phyloP scores from a whole-genome alignment of 2,888 invertebrate species.

The Priocnemis perturbator region DNA sequence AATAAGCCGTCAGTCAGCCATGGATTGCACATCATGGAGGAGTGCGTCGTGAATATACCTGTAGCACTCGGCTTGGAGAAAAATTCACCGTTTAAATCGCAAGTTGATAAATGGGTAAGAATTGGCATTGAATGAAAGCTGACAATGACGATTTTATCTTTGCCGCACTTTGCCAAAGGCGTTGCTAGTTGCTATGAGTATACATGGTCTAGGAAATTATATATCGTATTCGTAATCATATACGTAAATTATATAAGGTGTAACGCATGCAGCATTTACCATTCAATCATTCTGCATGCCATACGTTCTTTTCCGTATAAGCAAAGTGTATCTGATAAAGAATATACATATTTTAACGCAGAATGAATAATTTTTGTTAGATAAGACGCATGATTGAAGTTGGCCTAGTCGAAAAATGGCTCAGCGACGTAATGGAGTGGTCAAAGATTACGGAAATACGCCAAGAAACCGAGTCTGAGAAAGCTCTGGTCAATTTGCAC shows the following conservation, averaged over 20 bases:
- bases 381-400: conserved; percentile 83
- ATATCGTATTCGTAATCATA: too few relatives aligned
- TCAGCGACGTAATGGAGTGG: conserved; percentile 83
- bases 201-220: too few relatives aligned
- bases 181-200: too few relatives aligned
- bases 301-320: too few relatives aligned
- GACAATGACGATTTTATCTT: too few relatives aligned
- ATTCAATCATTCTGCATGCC: too few relatives aligned
- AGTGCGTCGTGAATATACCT: conserved; percentile 88
- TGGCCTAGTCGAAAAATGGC: conserved; percentile 87
- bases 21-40: conserved; percentile 87
- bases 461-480: conserved; percentile 78
- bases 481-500: conserved; percentile 86
- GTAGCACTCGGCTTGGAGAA: conserved; percentile 88
- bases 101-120: conserved; percentile 79
- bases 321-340: too few relatives aligned
- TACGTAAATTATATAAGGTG: too few relatives aligned
- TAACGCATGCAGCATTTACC: too few relatives aligned
- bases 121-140: neutral
- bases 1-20: conserved; percentile 67
- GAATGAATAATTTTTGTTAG: too few relatives aligned
- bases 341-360: too few relatives aligned
- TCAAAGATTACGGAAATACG: conserved; percentile 78
- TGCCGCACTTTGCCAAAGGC: too few relatives aligned
- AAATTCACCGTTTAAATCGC: conserved; percentile 85